Percentiles rank a stretch among this genome's conserved stretches.
Conservation (phyloP, 2,888 invertebrate species). For the Tryphoninae sp. region DNA sequence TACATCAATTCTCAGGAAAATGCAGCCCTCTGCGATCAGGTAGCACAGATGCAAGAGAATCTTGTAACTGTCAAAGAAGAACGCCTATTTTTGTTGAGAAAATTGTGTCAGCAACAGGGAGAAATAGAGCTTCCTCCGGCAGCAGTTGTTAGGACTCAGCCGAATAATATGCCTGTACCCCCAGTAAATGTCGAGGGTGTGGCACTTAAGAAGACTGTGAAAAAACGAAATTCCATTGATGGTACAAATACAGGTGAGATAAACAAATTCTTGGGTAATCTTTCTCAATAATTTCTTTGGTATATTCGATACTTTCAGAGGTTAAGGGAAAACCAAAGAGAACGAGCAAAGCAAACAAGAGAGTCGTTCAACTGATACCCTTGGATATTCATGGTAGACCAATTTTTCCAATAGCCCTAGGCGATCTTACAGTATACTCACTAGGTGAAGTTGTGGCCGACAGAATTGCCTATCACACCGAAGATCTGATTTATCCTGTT, state of each 20-base stretch:
- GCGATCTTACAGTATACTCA: slow-evolving; percentile 88
- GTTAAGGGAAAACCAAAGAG: slow-evolving; percentile 76
- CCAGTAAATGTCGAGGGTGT: slow-evolving; percentile 70
- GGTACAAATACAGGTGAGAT: slow-evolving; percentile 64
- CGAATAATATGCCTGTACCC: slow-evolving; percentile 70
- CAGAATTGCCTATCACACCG: slow-evolving; percentile 86
- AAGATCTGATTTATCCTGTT: slow-evolving; percentile 89
- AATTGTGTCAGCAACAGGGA: slow-evolving; percentile 86
- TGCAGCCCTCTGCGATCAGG: slow-evolving; percentile 93
- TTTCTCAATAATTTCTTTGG: not conserved
- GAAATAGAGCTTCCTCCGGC: slow-evolving; percentile 73
- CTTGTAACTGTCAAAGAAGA: slow-evolving; percentile 91
- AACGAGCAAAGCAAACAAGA: slow-evolving; percentile 76
- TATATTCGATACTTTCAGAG: slow-evolving; percentile 65
- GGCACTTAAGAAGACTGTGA: slow-evolving; percentile 75
- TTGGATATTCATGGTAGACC: slow-evolving; percentile 87
- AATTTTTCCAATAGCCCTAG: slow-evolving; percentile 88
- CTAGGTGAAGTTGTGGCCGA: slow-evolving; percentile 89
- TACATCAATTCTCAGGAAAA: slow-evolving; percentile 85
- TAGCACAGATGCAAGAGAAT: slow-evolving; percentile 92
- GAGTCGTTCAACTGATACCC: slow-evolving; percentile 85
- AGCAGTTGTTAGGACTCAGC: slow-evolving; percentile 71
- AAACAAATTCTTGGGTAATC: slow-evolving; percentile 10
- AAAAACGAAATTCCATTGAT: slow-evolving; percentile 74
- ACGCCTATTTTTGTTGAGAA: slow-evolving; percentile 89